Conservation (phyloP, 35 echinoderm and acorn worm genomes). For the Stichopus chloronotus region DNA sequence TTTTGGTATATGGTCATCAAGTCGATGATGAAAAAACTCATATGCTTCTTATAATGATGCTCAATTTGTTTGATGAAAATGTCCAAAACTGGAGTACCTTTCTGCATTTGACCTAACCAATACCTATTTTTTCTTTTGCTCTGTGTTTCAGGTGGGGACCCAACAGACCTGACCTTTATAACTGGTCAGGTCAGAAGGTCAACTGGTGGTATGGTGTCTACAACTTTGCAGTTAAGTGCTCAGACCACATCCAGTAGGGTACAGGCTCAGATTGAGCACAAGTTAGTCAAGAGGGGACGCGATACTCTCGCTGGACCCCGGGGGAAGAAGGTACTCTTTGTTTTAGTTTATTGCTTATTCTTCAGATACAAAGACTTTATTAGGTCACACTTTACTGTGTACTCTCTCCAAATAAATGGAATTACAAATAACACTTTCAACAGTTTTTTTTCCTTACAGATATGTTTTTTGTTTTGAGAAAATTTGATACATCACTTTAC, state of each 20-base stretch:
- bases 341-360: neutral
- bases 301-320: conserved; percentile 54
- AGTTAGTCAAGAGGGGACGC: conserved; percentile 80
- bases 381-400: neutral
- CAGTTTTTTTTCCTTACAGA: too few species aligned
- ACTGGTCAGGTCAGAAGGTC: conserved; percentile 79
- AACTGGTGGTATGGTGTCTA: conserved; percentile 72
- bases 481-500: too few species aligned
- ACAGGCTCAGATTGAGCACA: conserved; percentile 88
- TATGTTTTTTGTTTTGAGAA: too few species aligned
- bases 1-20: too few species aligned
- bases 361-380: neutral
- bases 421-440: too few species aligned
- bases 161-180: conserved; percentile 85
- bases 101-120: too few species aligned
- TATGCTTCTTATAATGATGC: too few species aligned
- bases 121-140: too few species aligned
- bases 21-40: too few species aligned
- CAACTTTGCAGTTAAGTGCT: conserved; percentile 92
- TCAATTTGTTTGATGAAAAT: too few species aligned
- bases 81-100: too few species aligned
- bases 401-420: neutral
- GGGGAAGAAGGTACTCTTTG: conserved; percentile 41
- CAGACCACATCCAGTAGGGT: conserved; percentile 84
- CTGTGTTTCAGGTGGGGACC: conserved; percentile 31